Evolutionary conservation across 2,113 vertebrate genomes (phyloP).

Genomic region (Nothoprocta perdicaria): DNA sequence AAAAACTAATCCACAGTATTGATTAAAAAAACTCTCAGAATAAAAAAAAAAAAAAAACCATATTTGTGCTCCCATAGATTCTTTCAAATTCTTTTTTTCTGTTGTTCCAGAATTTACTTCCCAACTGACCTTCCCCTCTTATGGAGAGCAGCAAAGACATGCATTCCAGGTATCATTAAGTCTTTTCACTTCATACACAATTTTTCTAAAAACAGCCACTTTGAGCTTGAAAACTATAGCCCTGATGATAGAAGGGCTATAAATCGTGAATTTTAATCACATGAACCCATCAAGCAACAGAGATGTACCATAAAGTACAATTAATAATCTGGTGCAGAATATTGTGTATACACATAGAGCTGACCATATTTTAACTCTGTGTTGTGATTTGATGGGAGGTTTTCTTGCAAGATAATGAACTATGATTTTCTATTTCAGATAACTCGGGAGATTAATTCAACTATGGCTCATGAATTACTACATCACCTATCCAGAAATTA

Average conservation of each 20-base stretch:
- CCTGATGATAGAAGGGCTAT: not conserved
- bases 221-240: not conserved
- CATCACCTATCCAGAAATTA: slow-evolving; percentile 51
- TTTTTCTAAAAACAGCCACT: not conserved
- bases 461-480: slow-evolving; percentile 46
- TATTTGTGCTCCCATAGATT: not conserved
- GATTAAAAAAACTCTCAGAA: not conserved
- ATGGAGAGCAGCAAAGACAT: not conserved
- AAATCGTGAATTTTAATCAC: not conserved
- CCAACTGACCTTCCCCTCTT: not conserved
- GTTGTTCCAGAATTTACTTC: not conserved
- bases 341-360: not conserved
- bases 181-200: not conserved
- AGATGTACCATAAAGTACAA: not conserved
- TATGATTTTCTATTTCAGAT: slow-evolving; percentile 62
- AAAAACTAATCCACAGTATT: not conserved
- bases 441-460: slow-evolving; percentile 55
- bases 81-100: not conserved
- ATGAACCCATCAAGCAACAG: not conserved
- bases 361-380: not conserved
- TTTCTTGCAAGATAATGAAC: slow-evolving; percentile 49
- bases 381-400: slow-evolving; percentile 36
- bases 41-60: not conserved
- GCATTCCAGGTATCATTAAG: not conserved
- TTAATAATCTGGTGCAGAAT: not conserved